Conservation (phyloP, 2,888 invertebrate species). For the Macaria liturata region DNA sequence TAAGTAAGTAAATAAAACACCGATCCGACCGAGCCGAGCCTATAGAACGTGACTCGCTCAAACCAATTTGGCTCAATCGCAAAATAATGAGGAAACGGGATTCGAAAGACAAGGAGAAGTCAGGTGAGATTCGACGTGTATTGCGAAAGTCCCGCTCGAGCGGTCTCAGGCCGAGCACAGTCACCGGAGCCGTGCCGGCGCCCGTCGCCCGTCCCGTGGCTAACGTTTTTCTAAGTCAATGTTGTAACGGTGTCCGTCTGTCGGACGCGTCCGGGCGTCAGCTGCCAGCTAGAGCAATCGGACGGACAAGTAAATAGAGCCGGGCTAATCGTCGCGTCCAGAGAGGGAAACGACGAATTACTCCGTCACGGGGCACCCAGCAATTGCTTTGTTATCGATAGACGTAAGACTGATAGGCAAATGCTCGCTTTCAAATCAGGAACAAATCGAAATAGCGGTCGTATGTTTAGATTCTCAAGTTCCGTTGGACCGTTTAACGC, state of each 20-base stretch:
- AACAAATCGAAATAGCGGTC: slow-evolving; percentile 14
- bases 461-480: slow-evolving; percentile 25
- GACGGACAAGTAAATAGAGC: slow-evolving; percentile 82
- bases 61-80: slow-evolving; percentile 41
- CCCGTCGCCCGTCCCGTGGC: slow-evolving; percentile 25
- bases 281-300: slow-evolving; percentile 72
- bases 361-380: slow-evolving; percentile 72
- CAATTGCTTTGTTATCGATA: slow-evolving; percentile 77
- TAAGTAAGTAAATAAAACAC: slow-evolving; percentile 26
- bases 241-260: slow-evolving; percentile 79
- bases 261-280: slow-evolving; percentile 73
- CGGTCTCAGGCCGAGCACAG: slow-evolving; percentile 54
- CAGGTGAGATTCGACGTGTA: slow-evolving; percentile 49
- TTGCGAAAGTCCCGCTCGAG: slow-evolving; percentile 45
- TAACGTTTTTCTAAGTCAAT: slow-evolving; percentile 81
- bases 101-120: slow-evolving; percentile 45
- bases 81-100: slow-evolving; percentile 32
- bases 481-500: slow-evolving; percentile 24
- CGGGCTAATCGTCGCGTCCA: slow-evolving; percentile 78
- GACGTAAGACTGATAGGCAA: slow-evolving; percentile 52
- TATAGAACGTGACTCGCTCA: slow-evolving; percentile 40
- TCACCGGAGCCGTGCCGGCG: slow-evolving; percentile 48
- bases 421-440: slow-evolving; percentile 25
- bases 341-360: slow-evolving; percentile 81
- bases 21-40: slow-evolving; percentile 19